Evolutionary conservation across 2,113 vertebrate species (phyloP).

Genomic region (Benitochromis conjunctus): DNA sequence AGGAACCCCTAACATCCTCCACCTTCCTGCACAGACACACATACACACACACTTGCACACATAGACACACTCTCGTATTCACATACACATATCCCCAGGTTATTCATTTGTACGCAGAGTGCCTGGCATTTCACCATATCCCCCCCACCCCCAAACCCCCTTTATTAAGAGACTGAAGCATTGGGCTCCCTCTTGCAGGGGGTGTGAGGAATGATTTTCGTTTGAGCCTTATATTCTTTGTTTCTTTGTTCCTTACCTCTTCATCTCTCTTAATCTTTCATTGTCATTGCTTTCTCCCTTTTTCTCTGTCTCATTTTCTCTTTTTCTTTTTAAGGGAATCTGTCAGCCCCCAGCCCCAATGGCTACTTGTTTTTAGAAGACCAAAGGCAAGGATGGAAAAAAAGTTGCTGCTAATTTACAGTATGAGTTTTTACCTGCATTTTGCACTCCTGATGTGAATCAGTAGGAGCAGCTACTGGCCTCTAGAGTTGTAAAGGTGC

Average conservation of each 20-base stretch:
- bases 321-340: neutral
- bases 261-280: slow-evolving; percentile 42
- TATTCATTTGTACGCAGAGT: slow-evolving; percentile 66
- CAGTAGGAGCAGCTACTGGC: neutral
- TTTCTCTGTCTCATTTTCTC: neutral
- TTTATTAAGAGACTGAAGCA: slow-evolving; percentile 56
- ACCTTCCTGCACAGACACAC: neutral
- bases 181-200: neutral
- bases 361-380: neutral
- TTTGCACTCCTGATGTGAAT: neutral
- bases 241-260: slow-evolving; percentile 30
- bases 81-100: slow-evolving; percentile 19
- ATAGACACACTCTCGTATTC: neutral
- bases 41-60: neutral
- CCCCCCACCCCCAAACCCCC: neutral
- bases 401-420: neutral
- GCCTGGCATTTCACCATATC: slow-evolving; percentile 55
- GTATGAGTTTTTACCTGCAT: neutral
- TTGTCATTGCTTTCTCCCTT: neutral
- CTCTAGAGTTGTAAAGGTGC: neutral
- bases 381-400: neutral
- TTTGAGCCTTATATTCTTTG: slow-evolving; percentile 45
- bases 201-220: slow-evolving; percentile 41
- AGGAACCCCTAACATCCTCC: slow-evolving; percentile 54
- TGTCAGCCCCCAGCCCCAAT: neutral